Percentiles rank a stretch among this genome's conserved stretches.
phyloP scores from a whole-genome alignment of 2,113 vertebrate species.

The Parus major region DNA sequence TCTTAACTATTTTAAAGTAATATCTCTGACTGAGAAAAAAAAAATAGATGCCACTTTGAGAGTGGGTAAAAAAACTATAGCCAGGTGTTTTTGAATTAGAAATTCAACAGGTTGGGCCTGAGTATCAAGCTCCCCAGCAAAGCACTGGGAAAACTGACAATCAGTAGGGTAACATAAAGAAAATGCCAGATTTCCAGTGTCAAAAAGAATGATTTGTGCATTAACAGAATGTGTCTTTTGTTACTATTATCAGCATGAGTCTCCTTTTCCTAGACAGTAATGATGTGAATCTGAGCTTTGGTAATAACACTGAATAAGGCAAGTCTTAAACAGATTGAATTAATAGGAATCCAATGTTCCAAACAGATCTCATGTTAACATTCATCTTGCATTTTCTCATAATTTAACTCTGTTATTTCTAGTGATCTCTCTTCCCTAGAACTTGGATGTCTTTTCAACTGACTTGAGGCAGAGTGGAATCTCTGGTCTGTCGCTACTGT shows the following conservation, averaged over 20 bases:
- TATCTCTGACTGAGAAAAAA: background rate
- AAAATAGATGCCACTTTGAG: background rate
- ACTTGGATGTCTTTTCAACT: background rate
- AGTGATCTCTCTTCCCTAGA: background rate
- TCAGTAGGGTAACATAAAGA: background rate
- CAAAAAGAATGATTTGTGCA: background rate
- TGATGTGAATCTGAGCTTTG: background rate
- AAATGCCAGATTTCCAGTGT: background rate
- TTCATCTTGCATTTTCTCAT: background rate
- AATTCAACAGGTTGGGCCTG: background rate
- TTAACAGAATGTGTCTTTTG: background rate
- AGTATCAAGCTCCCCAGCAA: background rate
- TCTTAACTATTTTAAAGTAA: background rate
- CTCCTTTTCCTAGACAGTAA: background rate
- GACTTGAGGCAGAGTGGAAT: background rate
- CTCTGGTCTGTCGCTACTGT: background rate
- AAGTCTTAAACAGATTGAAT: background rate
- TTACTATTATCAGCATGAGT: background rate
- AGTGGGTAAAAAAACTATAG: background rate
- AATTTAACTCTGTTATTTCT: background rate
- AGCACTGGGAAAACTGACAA: background rate
- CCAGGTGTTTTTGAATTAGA: background rate
- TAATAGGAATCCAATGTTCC: background rate
- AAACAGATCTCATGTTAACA: background rate
- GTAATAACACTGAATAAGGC: background rate